Percentiles rank a stretch among this genome's conserved stretches.
Evolutionary conservation across 2,888 invertebrate species (phyloP).

Genomic region (Ennomos erosarius): DNA sequence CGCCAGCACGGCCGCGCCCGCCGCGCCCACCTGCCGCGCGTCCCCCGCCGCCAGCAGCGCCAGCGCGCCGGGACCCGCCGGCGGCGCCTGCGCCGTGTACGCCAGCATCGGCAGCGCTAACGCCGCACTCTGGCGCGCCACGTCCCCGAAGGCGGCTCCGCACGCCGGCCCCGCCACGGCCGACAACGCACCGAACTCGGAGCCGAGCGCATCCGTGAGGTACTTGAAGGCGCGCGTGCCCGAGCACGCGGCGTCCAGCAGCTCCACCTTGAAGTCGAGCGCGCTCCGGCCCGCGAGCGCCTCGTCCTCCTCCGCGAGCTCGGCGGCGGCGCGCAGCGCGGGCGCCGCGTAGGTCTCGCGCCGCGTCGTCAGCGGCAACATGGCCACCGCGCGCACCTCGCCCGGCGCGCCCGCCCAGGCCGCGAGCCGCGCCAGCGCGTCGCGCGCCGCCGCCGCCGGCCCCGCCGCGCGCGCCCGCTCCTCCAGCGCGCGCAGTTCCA

Average conservation of each 20-base stretch:
- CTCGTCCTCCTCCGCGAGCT: constrained; percentile 61
- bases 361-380: constrained; percentile 37
- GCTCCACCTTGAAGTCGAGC: constrained; percentile 60
- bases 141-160: constrained; percentile 66
- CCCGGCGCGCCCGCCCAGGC: constrained; percentile 44
- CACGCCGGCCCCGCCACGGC: constrained; percentile 73
- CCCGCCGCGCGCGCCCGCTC: constrained; percentile 36
- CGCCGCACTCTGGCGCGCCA: constrained; percentile 61
- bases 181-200: constrained; percentile 66
- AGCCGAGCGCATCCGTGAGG: constrained; percentile 63
- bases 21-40: constrained; percentile 46
- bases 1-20: constrained; percentile 48
- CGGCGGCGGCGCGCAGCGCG: constrained; percentile 62
- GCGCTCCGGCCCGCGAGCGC: constrained; percentile 13
- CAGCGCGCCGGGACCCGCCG: constrained; percentile 50
- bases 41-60: constrained; percentile 60
- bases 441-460: constrained; percentile 47
- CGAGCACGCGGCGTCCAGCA: constrained; percentile 66
- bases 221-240: constrained; percentile 65
- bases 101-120: constrained; percentile 66
- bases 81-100: constrained; percentile 63
- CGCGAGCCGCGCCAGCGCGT: constrained; percentile 44
- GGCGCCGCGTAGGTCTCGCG: constrained; percentile 43
- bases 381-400: constrained; percentile 59
- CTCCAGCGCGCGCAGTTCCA: constrained; percentile 51